Evolutionary conservation across 2,113 vertebrate genomes (phyloP), one percentile per base, ranked within the genome.

Genomic region (Mystacornis crossleyi): DNA sequence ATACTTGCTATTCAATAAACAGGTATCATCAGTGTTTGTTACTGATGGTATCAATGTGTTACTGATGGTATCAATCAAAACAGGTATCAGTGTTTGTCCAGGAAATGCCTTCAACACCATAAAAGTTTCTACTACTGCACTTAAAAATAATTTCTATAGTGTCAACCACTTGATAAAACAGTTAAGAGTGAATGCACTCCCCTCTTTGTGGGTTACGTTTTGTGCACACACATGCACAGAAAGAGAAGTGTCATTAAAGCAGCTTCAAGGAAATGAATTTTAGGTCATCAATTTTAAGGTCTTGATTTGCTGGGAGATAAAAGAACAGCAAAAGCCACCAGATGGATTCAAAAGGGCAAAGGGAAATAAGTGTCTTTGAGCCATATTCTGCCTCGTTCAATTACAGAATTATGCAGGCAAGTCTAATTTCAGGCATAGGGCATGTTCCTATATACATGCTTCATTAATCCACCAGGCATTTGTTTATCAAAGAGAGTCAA

Each of bases 311-410:
- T 90, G 69, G 33, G 61, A 95, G 89, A 92, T 72, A 95, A 89
- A 90, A 96, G 54, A 95, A 83, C 88, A 94, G 80, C 73, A 85
- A 90, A 93, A 96, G 14, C 57, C 67, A 93, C 55, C 74, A 93
- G 55, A 94, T 28, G 61, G 51, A 89, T 78, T 92, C 77, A 47
- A 95, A 94, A 96, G 90, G 71, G 88, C 91, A 93, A 88, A 54
- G 54, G 78, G 61, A 93, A 93, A 67, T 85, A 79, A 86, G 33
- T 61, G 83, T 86, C 95, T 94, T 28, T 90, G 72, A 93, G 77
- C 83, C 48, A 86, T 23, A 86, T 66, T 65, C 93, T 92, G 92
- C 87, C 86, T 86, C 18, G 42, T 51, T 79, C 64, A 83, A 81
- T 86, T 81, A 92, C 29, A 78, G 61, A 25, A 64, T 62, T 77